Base-by-base conservation (phyloP, 2,888 invertebrate genomes). In the Schizotus pectinicornis region DNA sequence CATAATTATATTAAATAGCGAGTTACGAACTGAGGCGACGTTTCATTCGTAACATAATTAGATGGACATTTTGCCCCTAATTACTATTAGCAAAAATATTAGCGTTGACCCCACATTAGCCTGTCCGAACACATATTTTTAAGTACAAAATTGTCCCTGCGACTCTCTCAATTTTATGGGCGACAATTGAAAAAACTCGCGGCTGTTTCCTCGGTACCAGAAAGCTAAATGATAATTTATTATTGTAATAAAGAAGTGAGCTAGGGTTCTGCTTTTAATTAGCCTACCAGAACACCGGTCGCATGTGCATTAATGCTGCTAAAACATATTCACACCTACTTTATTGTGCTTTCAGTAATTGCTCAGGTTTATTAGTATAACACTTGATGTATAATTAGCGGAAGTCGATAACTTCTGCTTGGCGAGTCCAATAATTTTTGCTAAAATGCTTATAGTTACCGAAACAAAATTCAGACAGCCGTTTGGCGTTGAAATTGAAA, bases 201-300 rank as follows among this genome's bases (percentile, higher is more conserved):
- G 46, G 47, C 37, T 33, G n/a, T 41, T 39, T 22, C 31, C 41
- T 37, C 51, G 12, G 42, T 49, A 12, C 32, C 48, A 52, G 56
- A 59, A 52, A 59, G 61, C 61, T 61, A 62, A 61, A 63, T 56
- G 60, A 52, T 59, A 54, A 64, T 63, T 64, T 62, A 61, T 64
- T 36, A 54, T 46, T 36, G 56, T 49, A 60, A 62, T 60, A 58
- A 61, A 60, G 54, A 58, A 51, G 47, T 56, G 59, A 56, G 52
- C 36, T 43, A 48, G 50, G 22, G 48, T 37, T 13, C 37, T 14
- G 39, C 32, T 53, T 54, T 52, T 54, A 58, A 59, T 59, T 56
- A 59, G 54, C 41, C 43, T 11, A 22, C 22, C 22, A 8, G 38
- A 56, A 48, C 46, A 39, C 32, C 37, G 56, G 48, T 36, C 53